phyloP scores from a whole-genome alignment of 2,797 vertebrate genomes.

The Lateolabrax maculatus region DNA sequence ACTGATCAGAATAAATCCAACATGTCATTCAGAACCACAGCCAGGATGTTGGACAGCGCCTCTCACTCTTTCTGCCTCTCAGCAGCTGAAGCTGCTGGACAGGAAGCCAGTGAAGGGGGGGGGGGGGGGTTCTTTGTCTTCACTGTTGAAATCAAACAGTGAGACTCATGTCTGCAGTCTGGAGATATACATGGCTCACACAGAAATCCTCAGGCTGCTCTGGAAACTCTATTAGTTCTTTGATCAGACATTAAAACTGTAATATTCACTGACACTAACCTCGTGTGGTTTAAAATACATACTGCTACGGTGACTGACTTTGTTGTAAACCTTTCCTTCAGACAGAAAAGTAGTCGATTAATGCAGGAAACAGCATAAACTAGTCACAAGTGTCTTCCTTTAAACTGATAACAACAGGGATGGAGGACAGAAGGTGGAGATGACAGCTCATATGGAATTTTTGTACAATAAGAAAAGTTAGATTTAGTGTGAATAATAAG shows the following conservation, averaged over 20 bases:
- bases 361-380: too few species aligned
- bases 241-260: neutral
- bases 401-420: too few species aligned
- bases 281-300: neutral
- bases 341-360: too few species aligned
- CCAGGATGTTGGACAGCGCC: neutral
- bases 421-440: too few species aligned
- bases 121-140: neutral
- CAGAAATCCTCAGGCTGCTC: neutral
- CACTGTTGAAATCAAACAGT: too few species aligned
- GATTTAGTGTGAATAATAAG: too few species aligned
- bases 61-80: neutral
- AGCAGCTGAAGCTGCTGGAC: neutral
- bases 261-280: too few species aligned
- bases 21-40: conserved; percentile 31
- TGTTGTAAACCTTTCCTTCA: too few species aligned
- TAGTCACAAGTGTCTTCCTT: too few species aligned
- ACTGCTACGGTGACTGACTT: neutral
- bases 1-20: conserved; percentile 25
- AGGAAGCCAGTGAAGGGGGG: too few species aligned
- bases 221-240: neutral
- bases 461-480: too few species aligned
- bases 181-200: neutral
- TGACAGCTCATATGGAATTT: too few species aligned
- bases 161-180: neutral